These are phyloP conservation scores for Oncorhynchus keta DNA, from an alignment of 2,113 vertebrate genomes.

Conservation along the genomic window DNA sequence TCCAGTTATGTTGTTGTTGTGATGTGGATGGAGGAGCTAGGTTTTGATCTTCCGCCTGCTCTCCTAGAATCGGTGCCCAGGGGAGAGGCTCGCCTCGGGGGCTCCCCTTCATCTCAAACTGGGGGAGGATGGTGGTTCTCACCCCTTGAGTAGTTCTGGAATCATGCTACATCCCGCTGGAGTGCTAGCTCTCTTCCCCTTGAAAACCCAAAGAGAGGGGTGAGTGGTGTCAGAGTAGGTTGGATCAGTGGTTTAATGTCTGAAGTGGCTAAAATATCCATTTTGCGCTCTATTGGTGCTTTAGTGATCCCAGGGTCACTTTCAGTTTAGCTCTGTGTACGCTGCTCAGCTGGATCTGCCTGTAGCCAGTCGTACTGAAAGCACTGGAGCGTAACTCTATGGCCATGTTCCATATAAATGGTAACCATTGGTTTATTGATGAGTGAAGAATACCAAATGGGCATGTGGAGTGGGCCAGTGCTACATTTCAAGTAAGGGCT, in stretches of 20 bases:
- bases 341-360: conserved; percentile 1
- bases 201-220: too few species aligned
- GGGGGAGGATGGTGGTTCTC: conserved; percentile 19
- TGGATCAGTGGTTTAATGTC: neutral
- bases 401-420: conserved; percentile 15
- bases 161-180: neutral
- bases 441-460: conserved; percentile 24
- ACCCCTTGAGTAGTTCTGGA: neutral
- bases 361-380: conserved; percentile 2
- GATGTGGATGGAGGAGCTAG: conserved; percentile 19
- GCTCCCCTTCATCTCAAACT: conserved; percentile 50
- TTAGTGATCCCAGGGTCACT: conserved; percentile 5
- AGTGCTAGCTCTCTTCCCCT: too few species aligned
- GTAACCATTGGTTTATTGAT: conserved; percentile 24
- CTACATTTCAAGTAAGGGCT: conserved; percentile 21
- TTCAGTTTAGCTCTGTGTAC: neutral
- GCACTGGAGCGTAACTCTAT: too few species aligned
- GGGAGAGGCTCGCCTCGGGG: conserved; percentile 47
- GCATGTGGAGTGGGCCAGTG: conserved; percentile 8
- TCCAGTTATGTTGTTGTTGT: neutral
- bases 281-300: neutral
- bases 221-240: neutral
- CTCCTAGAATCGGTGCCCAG: conserved; percentile 42
- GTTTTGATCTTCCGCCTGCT: conserved; percentile 61
- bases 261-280: neutral